These are phyloP conservation scores for Eulemur albifrons DNA, from an alignment of 2,797 vertebrate species.

Conservation along the genomic window DNA sequence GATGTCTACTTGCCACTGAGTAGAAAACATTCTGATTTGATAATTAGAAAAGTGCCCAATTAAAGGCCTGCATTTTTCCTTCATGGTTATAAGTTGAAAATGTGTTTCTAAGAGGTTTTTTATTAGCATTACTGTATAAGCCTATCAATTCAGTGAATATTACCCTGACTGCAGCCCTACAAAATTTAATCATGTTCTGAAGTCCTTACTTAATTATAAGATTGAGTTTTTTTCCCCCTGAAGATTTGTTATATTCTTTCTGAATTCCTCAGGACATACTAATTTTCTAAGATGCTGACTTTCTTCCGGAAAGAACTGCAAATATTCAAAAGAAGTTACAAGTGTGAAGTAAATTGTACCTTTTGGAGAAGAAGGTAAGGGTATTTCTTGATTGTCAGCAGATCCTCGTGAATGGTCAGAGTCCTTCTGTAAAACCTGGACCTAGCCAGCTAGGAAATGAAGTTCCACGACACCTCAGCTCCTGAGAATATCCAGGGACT, in stretches of 20 bases:
- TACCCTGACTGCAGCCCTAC: neutral
- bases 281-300: neutral
- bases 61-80: neutral
- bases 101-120: slow-evolving; percentile 3
- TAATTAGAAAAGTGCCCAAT: neutral
- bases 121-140: neutral
- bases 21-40: neutral
- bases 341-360: neutral
- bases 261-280: neutral
- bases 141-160: neutral
- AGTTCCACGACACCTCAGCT: neutral
- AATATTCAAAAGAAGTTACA: neutral
- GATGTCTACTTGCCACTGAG: neutral
- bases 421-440: neutral
- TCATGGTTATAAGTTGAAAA: slow-evolving; percentile 10
- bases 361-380: neutral
- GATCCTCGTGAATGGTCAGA: neutral
- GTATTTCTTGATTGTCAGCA: neutral
- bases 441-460: neutral
- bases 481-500: neutral
- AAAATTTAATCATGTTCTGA: neutral
- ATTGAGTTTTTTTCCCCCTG: neutral
- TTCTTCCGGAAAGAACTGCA: slow-evolving; percentile 22
- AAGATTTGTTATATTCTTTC: neutral
- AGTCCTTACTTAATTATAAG: neutral